Evolutionary conservation across 2,888 invertebrate species (phyloP).

Genomic region (Luperina nickerlii): DNA sequence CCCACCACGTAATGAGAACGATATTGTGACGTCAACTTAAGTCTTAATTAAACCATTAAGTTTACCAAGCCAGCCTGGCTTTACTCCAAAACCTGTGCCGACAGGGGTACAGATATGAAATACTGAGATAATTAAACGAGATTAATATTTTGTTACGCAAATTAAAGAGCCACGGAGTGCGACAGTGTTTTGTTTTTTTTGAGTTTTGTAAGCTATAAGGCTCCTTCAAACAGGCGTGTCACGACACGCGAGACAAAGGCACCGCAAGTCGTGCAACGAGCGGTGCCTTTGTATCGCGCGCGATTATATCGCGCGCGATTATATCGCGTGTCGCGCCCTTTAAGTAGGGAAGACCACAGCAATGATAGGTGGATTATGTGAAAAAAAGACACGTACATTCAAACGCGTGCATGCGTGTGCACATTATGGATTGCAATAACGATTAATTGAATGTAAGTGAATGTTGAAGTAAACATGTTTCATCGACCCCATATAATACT

Average conservation of each 20-base stretch:
- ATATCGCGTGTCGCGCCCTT: too few species aligned
- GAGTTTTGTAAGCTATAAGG: background rate
- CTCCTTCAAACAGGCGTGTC: too few species aligned
- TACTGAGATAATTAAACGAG: slow-evolving; percentile 67
- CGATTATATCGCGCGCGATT: too few species aligned
- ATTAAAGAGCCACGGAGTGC: slow-evolving; percentile 10
- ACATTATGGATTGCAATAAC: too few species aligned
- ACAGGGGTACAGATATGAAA: slow-evolving; percentile 77
- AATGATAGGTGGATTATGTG: background rate
- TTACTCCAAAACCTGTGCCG: slow-evolving; percentile 79
- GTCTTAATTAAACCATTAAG: slow-evolving; percentile 83
- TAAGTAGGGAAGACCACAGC: background rate
- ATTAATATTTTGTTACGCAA: slow-evolving; percentile 56
- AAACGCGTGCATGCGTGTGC: too few species aligned
- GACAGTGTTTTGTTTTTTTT: slow-evolving; percentile 7
- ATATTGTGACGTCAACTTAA: slow-evolving; percentile 71
- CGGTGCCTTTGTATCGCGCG: too few species aligned
- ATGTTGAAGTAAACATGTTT: background rate
- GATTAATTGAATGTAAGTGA: too few species aligned
- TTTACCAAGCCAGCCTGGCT: slow-evolving; percentile 79
- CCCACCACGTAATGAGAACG: slow-evolving; percentile 66
- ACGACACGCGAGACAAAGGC: too few species aligned
- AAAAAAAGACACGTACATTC: too few species aligned
- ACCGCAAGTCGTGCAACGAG: too few species aligned
- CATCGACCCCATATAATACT: background rate